phyloP scores from a whole-genome alignment of 2,797 vertebrate species.

The Takifugu rubripes region DNA sequence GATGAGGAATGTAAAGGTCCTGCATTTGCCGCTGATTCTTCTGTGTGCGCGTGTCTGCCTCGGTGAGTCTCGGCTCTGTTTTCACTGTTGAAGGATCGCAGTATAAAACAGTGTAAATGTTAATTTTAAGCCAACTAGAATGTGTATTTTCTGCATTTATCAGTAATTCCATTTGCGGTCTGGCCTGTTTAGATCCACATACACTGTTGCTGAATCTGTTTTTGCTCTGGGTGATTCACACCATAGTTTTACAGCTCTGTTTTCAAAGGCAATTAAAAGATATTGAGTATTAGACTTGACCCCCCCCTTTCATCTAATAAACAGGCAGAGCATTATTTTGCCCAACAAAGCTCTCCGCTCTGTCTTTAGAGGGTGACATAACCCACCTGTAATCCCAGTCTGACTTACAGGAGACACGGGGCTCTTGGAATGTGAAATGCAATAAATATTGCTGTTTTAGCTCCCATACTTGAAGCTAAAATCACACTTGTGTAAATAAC shows the following conservation, averaged over 20 bases:
- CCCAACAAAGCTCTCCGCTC: constrained; percentile 1
- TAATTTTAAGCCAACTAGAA: background rate
- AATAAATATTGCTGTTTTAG: background rate
- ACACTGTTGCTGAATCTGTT: background rate
- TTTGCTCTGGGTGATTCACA: background rate
- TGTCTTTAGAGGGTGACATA: constrained; percentile 55
- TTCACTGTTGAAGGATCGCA: constrained; percentile 1
- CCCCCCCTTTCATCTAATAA: background rate
- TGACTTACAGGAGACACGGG: constrained; percentile 21
- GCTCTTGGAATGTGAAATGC: background rate
- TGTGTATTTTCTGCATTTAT: background rate
- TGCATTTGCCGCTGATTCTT: constrained; percentile 71
- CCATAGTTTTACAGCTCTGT: background rate
- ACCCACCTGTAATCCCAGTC: constrained; percentile 61
- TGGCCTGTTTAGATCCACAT: too few relatives aligned
- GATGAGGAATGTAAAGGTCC: constrained; percentile 81
- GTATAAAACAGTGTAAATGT: constrained; percentile 14
- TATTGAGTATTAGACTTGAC: background rate
- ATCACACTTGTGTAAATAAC: background rate
- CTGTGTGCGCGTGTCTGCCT: constrained; percentile 77
- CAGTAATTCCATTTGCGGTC: background rate
- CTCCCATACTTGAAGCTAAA: background rate
- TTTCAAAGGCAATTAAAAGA: background rate
- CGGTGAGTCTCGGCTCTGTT: constrained; percentile 78
- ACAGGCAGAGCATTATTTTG: constrained; percentile 5